phyloP scores from a whole-genome alignment of 2,113 vertebrate species.

The Ophthalmolycus amberensis region DNA sequence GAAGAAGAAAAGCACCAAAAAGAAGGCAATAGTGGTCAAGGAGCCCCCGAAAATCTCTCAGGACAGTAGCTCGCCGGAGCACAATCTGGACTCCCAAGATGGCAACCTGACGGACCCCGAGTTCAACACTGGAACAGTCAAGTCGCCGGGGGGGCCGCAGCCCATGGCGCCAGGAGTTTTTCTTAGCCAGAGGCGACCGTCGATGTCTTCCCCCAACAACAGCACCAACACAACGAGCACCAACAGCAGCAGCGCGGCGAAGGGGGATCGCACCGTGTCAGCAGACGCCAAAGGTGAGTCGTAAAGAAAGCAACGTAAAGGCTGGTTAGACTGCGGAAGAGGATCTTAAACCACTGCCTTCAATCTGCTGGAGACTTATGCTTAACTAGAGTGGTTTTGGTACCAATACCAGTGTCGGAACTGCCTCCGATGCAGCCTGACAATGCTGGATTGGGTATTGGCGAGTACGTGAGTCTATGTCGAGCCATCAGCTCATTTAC shows the following conservation, averaged over 20 bases:
- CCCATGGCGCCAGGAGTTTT: conserved; percentile 97
- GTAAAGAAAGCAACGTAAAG: not conserved
- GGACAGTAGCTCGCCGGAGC: conserved; percentile 94
- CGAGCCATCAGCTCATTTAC: no score
- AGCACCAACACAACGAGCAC: conserved; percentile 83
- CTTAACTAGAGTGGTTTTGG: no score
- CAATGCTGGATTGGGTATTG: no score
- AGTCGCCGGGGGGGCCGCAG: conserved; percentile 86
- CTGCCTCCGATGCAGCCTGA: no score
- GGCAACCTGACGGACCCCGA: conserved; percentile 93
- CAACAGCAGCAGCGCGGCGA: conserved; percentile 78
- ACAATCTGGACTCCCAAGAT: conserved; percentile 88
- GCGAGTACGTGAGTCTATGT: no score
- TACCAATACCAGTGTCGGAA: no score
- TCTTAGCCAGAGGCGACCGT: conserved; percentile 92
- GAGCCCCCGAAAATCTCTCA: conserved; percentile 85
- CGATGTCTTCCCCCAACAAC: conserved; percentile 93
- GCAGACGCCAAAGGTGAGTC: conserved; percentile 83
- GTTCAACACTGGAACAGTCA: conserved; percentile 88
- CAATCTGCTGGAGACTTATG: no score
- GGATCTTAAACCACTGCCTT: no score
- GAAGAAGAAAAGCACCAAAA: conserved; percentile 94
- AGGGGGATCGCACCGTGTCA: conserved; percentile 84
- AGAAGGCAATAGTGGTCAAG: conserved; percentile 87
- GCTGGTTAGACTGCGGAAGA: not conserved